Conservation (phyloP, 2,113 vertebrate genomes). For the Galeopterus variegatus region DNA sequence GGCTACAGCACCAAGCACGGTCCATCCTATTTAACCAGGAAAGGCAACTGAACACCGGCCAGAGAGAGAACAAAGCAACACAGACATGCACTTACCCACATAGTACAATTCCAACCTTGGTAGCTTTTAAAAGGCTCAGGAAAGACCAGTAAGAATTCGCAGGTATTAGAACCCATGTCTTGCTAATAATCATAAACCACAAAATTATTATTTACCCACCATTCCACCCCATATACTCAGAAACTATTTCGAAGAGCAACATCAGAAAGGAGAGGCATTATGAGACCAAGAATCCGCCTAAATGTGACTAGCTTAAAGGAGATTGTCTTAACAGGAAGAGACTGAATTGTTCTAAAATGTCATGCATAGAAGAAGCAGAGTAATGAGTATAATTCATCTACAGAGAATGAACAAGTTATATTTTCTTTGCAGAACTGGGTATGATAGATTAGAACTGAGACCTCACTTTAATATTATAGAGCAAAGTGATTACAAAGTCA, state of each 20-base stretch:
- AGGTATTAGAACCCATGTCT: background rate
- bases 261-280: background rate
- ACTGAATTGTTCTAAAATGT: background rate
- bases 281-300: background rate
- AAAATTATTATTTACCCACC: background rate
- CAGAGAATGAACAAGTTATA: background rate
- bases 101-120: background rate
- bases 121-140: background rate
- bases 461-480: background rate
- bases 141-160: background rate
- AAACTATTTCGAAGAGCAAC: background rate
- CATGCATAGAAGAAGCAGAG: background rate
- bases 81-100: background rate
- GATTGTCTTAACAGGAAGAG: background rate
- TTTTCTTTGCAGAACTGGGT: background rate
- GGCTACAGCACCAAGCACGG: background rate
- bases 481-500: background rate
- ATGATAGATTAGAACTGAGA: background rate
- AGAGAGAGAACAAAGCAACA: background rate
- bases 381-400: background rate
- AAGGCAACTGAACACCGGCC: background rate
- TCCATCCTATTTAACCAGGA: background rate
- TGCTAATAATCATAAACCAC: background rate
- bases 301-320: background rate
- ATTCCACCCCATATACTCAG: background rate